Conservation (phyloP, 1,140 invertebrate genomes). For the Hypsibius dujardini region DNA sequence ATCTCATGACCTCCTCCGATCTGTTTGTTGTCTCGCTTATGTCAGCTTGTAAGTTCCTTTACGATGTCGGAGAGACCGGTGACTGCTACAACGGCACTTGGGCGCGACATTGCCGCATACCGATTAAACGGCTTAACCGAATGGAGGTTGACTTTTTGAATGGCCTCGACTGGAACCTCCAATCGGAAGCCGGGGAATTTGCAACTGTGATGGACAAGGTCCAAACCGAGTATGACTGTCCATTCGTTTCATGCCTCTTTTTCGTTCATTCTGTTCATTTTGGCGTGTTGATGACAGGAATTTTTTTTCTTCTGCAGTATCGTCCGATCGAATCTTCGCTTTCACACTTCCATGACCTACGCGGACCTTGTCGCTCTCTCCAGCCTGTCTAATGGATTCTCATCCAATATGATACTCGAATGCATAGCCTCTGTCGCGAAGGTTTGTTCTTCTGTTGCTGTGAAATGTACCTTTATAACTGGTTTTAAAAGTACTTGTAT, state of each 20-base stretch:
- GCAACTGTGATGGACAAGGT: neutral
- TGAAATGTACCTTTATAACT: too few relatives aligned
- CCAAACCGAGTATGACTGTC: neutral
- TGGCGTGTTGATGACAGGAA: neutral
- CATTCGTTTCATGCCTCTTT: neutral
- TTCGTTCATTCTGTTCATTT: neutral
- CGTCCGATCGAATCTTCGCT: neutral
- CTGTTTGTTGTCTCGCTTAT: slow-evolving; percentile 13
- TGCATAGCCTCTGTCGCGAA: too few relatives aligned
- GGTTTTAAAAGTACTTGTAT: too few relatives aligned
- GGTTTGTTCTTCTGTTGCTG: too few relatives aligned
- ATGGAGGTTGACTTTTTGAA: neutral
- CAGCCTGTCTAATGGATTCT: neutral
- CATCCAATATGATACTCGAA: neutral
- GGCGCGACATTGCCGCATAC: slow-evolving; percentile 1
- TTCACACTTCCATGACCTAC: neutral
- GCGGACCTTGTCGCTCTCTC: neutral
- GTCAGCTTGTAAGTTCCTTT: slow-evolving; percentile 12
- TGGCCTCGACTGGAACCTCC: neutral
- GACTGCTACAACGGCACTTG: slow-evolving; percentile 15
- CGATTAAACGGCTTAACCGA: neutral
- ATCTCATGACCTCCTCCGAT: neutral
- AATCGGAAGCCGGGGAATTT: neutral
- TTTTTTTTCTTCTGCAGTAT: neutral
- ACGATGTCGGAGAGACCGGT: slow-evolving; percentile 8